Evolutionary conservation across 1,140 invertebrate species (phyloP).

Genomic region (Drosophila simulans): DNA sequence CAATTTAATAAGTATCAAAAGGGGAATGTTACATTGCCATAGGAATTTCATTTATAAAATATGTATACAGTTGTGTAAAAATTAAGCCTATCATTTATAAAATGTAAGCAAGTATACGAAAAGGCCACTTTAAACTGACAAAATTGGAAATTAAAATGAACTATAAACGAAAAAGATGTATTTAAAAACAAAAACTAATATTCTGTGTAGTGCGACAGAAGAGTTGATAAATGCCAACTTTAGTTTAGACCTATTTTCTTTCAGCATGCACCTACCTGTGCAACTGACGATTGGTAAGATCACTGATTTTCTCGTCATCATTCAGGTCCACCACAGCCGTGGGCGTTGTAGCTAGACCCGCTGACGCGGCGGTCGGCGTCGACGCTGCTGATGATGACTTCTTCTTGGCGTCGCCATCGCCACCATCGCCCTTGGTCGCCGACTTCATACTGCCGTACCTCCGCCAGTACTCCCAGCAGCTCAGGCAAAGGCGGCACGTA

Average conservation of each 20-base stretch:
- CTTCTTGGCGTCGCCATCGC: conserved; percentile 86
- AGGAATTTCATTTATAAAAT: background rate
- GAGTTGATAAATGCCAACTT: too few relatives aligned
- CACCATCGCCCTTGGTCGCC: conserved; percentile 86
- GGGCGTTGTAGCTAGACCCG: conserved; percentile 31
- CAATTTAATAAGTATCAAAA: background rate
- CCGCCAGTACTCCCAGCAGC: conserved; percentile 99
- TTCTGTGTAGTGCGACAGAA: too few relatives aligned
- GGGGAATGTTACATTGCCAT: background rate
- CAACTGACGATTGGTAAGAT: conserved; percentile 84
- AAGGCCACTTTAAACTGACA: background rate
- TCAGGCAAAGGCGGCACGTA: conserved; percentile 95
- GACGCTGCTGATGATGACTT: conserved; percentile 55
- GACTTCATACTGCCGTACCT: conserved; percentile 98
- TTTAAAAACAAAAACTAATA: too few relatives aligned
- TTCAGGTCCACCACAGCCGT: conserved; percentile 74
- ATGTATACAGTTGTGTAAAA: background rate
- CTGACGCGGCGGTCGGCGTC: conserved; percentile 38
- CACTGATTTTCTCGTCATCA: conserved; percentile 85
- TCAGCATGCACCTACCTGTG: conserved; percentile 65
- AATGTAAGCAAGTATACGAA: background rate
- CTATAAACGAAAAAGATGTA: too few relatives aligned
- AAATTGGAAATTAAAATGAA: background rate
- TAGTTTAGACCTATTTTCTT: background rate
- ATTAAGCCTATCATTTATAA: background rate